Evolutionary conservation across 2,888 invertebrate species (phyloP).

Genomic region (Andricus curvator): DNA sequence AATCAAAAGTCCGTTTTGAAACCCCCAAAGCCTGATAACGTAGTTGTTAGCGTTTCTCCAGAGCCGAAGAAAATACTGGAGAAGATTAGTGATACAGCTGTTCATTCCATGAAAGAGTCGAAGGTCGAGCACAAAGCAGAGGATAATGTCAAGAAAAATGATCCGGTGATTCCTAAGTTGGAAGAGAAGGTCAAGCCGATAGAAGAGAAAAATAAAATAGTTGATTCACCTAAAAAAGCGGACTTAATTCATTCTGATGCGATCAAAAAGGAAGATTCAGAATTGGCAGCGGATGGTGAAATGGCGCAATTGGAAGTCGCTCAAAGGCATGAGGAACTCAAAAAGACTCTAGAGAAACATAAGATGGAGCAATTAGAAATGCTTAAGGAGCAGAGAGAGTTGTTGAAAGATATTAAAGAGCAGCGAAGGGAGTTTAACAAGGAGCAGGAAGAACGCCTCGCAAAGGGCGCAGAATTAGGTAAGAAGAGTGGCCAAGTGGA

Average conservation of each 20-base stretch:
- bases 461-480: constrained; percentile 50
- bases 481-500: constrained; percentile 44
- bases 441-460: constrained; percentile 49
- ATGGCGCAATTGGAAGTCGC: constrained; percentile 68
- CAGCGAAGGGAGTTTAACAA: constrained; percentile 79
- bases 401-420: constrained; percentile 82
- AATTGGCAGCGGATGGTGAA: constrained; percentile 76
- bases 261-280: constrained; percentile 78
- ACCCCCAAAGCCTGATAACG: constrained; percentile 56
- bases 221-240: constrained; percentile 70
- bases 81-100: constrained; percentile 83
- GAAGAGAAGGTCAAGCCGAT: constrained; percentile 51
- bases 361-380: constrained; percentile 85
- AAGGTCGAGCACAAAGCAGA: constrained; percentile 35
- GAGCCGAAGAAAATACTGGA: constrained; percentile 82
- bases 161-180: constrained; percentile 66
- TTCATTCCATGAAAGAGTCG: constrained; percentile 57
- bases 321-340: constrained; percentile 73
- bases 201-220: constrained; percentile 69
- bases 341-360: constrained; percentile 83
- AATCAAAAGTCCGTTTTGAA: constrained; percentile 24
- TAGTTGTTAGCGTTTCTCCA: constrained; percentile 52
- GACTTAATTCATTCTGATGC: constrained; percentile 74
- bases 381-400: constrained; percentile 84
- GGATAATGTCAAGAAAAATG: constrained; percentile 67